These are phyloP conservation scores for Hemicrepidius hirtus DNA, from an alignment of 2,888 invertebrate species.

Conservation along the genomic window DNA sequence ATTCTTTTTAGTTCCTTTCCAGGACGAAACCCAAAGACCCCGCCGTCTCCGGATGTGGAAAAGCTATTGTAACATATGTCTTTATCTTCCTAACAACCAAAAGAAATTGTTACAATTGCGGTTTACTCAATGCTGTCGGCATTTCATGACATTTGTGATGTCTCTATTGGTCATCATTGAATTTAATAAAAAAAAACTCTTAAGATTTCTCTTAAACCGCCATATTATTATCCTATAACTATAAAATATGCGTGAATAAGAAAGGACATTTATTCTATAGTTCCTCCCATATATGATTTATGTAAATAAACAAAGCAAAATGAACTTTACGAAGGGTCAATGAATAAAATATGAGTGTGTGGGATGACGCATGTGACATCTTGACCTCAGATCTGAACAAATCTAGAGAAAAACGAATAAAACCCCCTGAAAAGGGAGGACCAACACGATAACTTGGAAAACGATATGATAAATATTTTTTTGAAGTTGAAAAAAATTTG, in stretches of 20 bases:
- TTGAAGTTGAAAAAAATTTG: not conserved
- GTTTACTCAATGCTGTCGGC: constrained; percentile 58
- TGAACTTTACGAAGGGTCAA: constrained; percentile 48
- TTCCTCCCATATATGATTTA: constrained; percentile 36
- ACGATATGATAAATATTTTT: not conserved
- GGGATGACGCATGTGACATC: constrained; percentile 58
- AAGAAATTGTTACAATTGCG: constrained; percentile 63
- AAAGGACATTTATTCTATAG: constrained; percentile 28
- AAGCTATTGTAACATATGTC: constrained; percentile 53
- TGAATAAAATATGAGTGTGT: constrained; percentile 60
- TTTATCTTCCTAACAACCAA: constrained; percentile 39
- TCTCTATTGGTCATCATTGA: not conserved
- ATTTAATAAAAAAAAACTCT: too few relatives aligned
- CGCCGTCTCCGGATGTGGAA: constrained; percentile 54
- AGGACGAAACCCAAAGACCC: constrained; percentile 34
- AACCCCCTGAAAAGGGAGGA: constrained; percentile 6
- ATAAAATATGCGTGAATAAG: constrained; percentile 15
- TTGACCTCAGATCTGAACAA: constrained; percentile 52
- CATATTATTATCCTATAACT: not conserved
- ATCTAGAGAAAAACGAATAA: constrained; percentile 42
- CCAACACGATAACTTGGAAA: constrained; percentile 5
- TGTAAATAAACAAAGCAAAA: constrained; percentile 41
- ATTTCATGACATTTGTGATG: constrained; percentile 50
- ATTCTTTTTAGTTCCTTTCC: constrained; percentile 46
- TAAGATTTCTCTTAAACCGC: too few relatives aligned